Base-by-base conservation (phyloP, 2,113 vertebrate species). In the Malurus melanocephalus region DNA sequence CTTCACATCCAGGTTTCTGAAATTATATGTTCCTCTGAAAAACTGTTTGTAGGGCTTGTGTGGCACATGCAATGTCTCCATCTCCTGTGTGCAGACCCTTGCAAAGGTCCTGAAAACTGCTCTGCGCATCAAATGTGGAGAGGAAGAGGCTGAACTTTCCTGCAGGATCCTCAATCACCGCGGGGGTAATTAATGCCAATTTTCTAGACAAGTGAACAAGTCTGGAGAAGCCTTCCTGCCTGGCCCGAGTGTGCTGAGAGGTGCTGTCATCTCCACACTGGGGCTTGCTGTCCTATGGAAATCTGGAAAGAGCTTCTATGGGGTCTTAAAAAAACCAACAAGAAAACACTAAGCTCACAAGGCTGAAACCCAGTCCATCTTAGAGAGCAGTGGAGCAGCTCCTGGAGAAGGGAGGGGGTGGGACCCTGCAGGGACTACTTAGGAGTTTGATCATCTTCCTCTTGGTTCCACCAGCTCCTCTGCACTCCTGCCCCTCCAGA, bases 121-220 rank as follows among this genome's bases (percentile, higher is more conserved):
- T 61, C 46, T 69, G 32, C 52, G 16, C 7, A 15, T 32, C 1
- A 0, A 17, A 16, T 1, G 3, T 38, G 49, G 40, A 1, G 9
- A 53, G 42, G 38, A 85, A 32, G 19, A 88, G 48, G 45, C 27
- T 67, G 40, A 91, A 78, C 40, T 46, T 78, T 56, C 26, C 32
- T 46, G 22, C 42, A 57, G 69, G 28, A 92, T 77, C 24, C 66
- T 90, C 74, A 87, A 68, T 92, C 80, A 84, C 46, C 1, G 2
- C 6, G 16, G 65, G 20, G 24, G 9, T 72, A 87, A 81, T 88
- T 42, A 71, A 85, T 59, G 74, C 46, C 79, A 79, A 68, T 81
- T 91, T 83, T 6, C 8, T 55, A 90, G 69, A 57, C 33, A 91
- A 42, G 69, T 0, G 3, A 75, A 86, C 73, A 95, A 90, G 88